Conservation (phyloP, 2,797 vertebrate species). For the Forpus xanthops region DNA sequence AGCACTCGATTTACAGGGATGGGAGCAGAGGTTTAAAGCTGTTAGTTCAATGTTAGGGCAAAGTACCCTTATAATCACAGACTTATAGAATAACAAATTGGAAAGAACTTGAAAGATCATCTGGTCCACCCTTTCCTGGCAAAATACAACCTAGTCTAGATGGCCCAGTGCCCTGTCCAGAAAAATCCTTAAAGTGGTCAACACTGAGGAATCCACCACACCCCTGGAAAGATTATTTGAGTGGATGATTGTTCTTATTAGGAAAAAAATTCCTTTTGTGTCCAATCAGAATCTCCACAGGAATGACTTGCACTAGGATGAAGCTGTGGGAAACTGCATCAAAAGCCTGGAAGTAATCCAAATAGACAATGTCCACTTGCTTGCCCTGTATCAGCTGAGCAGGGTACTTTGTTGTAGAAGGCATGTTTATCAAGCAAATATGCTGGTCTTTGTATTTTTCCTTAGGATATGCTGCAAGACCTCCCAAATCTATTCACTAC, state of each 20-base stretch:
- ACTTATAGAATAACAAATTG: not conserved
- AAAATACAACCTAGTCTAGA: not conserved
- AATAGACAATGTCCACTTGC: not conserved
- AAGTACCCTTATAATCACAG: not conserved
- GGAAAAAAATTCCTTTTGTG: not conserved
- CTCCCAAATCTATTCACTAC: not conserved
- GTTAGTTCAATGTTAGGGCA: not conserved
- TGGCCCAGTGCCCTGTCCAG: not conserved
- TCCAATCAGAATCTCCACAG: not conserved
- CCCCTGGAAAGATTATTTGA: not conserved
- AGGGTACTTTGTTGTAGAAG: not conserved
- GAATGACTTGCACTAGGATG: not conserved
- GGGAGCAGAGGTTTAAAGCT: not conserved
- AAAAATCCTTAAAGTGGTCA: not conserved
- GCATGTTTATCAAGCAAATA: not conserved
- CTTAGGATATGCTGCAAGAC: not conserved
- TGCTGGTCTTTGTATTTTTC: not conserved
- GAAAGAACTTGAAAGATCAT: not conserved
- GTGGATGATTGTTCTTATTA: not conserved
- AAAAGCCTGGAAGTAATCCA: not conserved
- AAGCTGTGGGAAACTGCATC: not conserved
- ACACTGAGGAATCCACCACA: not conserved
- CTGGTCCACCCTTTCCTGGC: not conserved
- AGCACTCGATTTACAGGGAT: not conserved
- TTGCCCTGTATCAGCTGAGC: not conserved